phyloP scores from a whole-genome alignment of 1,140 invertebrate species.

The Ectropis grisescens region DNA sequence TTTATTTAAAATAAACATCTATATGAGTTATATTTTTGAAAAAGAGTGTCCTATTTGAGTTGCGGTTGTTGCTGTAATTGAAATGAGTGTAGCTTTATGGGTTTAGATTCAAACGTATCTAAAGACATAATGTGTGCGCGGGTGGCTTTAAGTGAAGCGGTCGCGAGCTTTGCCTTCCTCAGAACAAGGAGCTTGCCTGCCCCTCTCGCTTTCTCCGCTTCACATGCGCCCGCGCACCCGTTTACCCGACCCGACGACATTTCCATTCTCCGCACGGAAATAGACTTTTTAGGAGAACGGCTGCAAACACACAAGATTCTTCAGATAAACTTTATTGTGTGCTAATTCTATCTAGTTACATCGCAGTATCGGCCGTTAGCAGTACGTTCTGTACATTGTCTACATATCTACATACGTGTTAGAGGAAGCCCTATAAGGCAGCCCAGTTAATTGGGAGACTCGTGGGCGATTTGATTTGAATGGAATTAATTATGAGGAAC shows the following conservation, averaged over 20 bases:
- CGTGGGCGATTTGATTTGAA: conserved; percentile 66
- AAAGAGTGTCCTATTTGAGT: not conserved
- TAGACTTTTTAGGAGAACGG: conserved; percentile 43
- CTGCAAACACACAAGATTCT: conserved; percentile 25
- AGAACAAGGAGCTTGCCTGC: not conserved
- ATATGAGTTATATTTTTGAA: too few species aligned
- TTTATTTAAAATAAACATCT: conserved; percentile 8
- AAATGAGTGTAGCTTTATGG: conserved; percentile 39
- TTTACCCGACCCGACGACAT: conserved; percentile 39
- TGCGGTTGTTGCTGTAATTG: conserved; percentile 20
- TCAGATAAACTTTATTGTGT: conserved; percentile 56
- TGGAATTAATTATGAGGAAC: conserved; percentile 67
- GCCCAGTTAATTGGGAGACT: conserved; percentile 45
- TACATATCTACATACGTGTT: conserved; percentile 1
- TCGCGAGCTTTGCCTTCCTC: conserved; percentile 19
- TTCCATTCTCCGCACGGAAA: conserved; percentile 46
- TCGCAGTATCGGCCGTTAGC: conserved; percentile 2
- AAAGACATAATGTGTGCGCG: conserved; percentile 31
- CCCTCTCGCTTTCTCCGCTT: conserved; percentile 5
- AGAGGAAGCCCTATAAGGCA: conserved; percentile 29
- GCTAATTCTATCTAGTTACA: conserved; percentile 37
- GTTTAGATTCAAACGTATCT: conserved; percentile 45
- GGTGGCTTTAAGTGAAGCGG: conserved; percentile 41
- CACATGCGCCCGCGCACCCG: conserved; percentile 36
- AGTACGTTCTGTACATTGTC: conserved; percentile 4